A percentile compares a stretch with the other conserved stretches of the same genome.
These are phyloP conservation scores for Hemibagrus guttatus DNA, from an alignment of 2,797 vertebrate genomes.

Conservation along the genomic window DNA sequence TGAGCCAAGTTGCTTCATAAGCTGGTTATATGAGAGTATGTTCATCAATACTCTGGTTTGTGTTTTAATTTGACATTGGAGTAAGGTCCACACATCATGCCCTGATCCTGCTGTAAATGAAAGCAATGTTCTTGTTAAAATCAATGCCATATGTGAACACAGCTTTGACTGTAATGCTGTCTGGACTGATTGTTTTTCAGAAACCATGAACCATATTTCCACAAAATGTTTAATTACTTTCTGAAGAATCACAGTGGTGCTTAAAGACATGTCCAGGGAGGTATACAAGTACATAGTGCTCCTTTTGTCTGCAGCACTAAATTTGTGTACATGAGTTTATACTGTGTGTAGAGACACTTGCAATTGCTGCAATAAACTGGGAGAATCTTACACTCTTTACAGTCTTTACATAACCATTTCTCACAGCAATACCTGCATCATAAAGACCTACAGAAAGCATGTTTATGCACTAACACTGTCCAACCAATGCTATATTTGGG, in stretches of 20 bases:
- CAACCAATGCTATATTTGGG: not conserved
- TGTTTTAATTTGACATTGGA: not conserved
- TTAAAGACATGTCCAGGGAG: not conserved
- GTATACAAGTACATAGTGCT: not conserved
- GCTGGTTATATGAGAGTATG: not conserved
- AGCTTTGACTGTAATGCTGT: not conserved
- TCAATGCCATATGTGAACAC: not conserved
- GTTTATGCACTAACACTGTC: not conserved
- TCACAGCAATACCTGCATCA: not conserved
- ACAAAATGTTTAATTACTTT: not conserved
- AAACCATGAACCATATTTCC: not conserved
- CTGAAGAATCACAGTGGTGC: not conserved
- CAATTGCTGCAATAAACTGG: not conserved
- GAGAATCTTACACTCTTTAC: not conserved
- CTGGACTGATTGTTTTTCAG: not conserved
- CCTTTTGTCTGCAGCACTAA: not conserved
- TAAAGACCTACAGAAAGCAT: not conserved
- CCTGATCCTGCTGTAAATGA: not conserved
- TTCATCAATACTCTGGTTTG: not conserved
- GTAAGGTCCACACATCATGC: not conserved
- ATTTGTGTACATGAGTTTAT: not conserved
- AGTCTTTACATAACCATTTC: not conserved
- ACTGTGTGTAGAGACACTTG: not conserved
- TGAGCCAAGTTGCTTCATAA: not conserved
- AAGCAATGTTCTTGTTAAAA: not conserved